Base-by-base conservation (phyloP, 1,140 invertebrate genomes). In the Drosophila pseudoobscura region DNA sequence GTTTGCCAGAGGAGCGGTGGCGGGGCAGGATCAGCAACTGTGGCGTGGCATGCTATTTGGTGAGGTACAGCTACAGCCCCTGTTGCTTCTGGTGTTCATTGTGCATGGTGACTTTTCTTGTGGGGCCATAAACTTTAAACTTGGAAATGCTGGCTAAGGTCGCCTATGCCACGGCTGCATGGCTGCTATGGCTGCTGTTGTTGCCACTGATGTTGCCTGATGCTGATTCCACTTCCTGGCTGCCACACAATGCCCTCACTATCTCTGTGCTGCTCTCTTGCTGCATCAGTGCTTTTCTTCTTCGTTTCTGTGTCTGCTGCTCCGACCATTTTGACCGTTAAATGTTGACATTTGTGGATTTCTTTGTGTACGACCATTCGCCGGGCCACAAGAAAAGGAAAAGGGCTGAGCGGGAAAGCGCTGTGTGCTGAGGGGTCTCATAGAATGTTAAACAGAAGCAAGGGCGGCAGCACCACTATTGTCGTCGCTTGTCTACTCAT, bases 331-430 rank as follows among this genome's bases (percentile, higher is more conserved):
- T 78, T 85, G 80, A 85, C 82, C 82, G 82, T 85, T 85, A 87
- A 85, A 85, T 85, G 82, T 87, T 85, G 82, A 85, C 82, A 85
- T 85, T 85, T 85, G 82, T 85, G 82, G 78, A 85, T 85, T 85
- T 85, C 82, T 87, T 85, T 87, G 82, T 85, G 77, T 77, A 66
- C 87, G 80, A 85, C 80, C 80, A 87, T 87, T 85, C 51, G 82
- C 77, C 53, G 69, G 73, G 59, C 63, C 76, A 69, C 70, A 80
- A 76, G 72, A 76, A 71, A 60, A 72, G 51, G 51, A 63, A 58
- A 43, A 20, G 20, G 20, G 20, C 20, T 20, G 20, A 20, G 20
- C 17, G 17, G 17, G 17, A 17, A 17, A 17, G 17, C 17, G 17
- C 17, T 17, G 17, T 24, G 29, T 29, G 29, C 24, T 5, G 24